Evolutionary conservation across 2,797 vertebrate species (phyloP).

Genomic region (Premnoplex brunnescens): DNA sequence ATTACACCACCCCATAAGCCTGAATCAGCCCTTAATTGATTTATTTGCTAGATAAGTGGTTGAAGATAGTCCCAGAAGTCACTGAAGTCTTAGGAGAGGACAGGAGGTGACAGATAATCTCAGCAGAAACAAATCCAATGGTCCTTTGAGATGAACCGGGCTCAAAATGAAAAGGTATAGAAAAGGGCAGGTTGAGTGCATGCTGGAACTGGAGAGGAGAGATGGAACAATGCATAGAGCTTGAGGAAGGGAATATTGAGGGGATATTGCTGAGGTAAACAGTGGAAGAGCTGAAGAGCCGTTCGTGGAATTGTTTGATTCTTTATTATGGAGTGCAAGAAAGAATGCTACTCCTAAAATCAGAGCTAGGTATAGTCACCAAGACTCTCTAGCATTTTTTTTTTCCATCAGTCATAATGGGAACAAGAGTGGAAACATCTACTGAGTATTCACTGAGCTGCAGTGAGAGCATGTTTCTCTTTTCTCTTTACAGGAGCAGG

Average conservation of each 20-base stretch:
- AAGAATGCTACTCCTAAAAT: not conserved
- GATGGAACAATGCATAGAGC: rapidly evolving
- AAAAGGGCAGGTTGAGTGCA: not conserved
- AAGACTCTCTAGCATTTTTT: not conserved
- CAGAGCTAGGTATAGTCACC: not conserved
- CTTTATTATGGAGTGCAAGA: not conserved
- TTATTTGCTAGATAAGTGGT: not conserved
- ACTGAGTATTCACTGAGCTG: not conserved
- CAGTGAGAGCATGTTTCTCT: not conserved
- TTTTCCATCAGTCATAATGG: not conserved
- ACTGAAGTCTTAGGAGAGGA: not conserved
- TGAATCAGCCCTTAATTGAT: not conserved
- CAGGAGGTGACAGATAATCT: not conserved
- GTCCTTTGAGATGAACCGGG: not conserved
- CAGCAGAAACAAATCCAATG: not conserved
- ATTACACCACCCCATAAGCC: not conserved
- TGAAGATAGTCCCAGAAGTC: not conserved
- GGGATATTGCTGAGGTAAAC: not conserved
- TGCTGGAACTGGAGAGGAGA: not conserved
- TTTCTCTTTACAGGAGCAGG: not conserved
- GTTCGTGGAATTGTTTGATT: not conserved
- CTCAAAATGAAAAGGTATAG: not conserved
- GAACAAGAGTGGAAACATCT: not conserved
- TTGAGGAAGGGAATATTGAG: not conserved
- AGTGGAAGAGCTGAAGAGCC: not conserved